A percentile compares a stretch with the other conserved stretches of the same genome.
phyloP scores from a whole-genome alignment of 2,113 vertebrate genomes.

The Syngnathoides biaculeatus region DNA sequence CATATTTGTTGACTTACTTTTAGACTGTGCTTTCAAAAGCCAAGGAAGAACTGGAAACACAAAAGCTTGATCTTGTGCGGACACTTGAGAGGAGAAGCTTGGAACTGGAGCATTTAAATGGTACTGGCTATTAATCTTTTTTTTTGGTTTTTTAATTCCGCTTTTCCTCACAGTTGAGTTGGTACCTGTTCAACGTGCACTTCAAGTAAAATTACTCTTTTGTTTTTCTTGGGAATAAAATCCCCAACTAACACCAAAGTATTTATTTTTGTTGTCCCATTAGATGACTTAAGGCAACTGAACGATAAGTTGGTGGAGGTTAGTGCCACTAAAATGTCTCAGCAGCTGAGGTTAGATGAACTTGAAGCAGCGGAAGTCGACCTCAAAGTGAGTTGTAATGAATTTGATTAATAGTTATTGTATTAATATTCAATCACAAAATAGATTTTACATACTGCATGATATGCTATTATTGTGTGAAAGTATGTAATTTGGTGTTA shows the following conservation, averaged over 20 bases:
- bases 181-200: not conserved
- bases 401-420: not conserved
- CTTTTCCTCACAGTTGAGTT: not conserved
- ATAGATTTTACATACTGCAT: not conserved
- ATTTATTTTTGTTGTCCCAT: conserved; percentile 3
- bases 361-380: conserved; percentile 91
- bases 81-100: conserved; percentile 84
- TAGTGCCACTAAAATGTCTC: conserved; percentile 81
- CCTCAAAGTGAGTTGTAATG: conserved; percentile 77
- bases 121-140: conserved; percentile 59
- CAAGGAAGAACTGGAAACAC: conserved; percentile 87
- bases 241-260: not conserved
- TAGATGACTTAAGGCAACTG: conserved; percentile 88
- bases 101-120: conserved; percentile 88
- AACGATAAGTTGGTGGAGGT: conserved; percentile 87
- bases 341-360: conserved; percentile 90
- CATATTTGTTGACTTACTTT: conserved; percentile 3
- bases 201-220: not conserved
- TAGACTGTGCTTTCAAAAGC: conserved; percentile 81
- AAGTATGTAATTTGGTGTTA: not conserved
- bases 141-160: not conserved
- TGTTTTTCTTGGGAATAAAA: not conserved
- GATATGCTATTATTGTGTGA: not conserved
- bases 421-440: not conserved
- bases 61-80: conserved; percentile 89